Conservation (phyloP, 2,888 invertebrate species). For the Phyto melanocephala region DNA sequence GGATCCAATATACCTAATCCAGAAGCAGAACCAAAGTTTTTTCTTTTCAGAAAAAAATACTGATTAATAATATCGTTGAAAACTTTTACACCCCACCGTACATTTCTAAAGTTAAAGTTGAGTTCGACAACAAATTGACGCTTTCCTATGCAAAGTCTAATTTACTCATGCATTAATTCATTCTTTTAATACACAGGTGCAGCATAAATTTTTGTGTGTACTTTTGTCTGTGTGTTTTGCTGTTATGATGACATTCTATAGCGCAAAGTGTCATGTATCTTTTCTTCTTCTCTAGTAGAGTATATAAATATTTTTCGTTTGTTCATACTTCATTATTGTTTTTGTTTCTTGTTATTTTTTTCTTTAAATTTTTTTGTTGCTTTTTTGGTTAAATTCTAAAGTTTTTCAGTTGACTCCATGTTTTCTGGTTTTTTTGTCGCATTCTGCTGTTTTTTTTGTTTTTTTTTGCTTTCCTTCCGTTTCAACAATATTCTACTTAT, state of each 20-base stretch:
- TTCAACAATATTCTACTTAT: not conserved
- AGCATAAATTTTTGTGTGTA: not conserved
- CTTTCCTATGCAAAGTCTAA: no score
- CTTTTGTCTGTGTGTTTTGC: not conserved
- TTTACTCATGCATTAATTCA: not conserved
- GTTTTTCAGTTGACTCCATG: constrained; percentile 31
- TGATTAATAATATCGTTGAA: no score
- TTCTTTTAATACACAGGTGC: not conserved
- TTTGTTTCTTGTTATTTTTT: not conserved
- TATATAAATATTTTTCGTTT: constrained; percentile 46
- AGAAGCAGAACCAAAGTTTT: no score
- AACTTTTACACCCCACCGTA: no score
- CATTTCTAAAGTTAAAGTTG: no score
- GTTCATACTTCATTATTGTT: constrained; percentile 4
- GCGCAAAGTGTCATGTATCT: constrained; percentile 50
- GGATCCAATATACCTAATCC: no score
- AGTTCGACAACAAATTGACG: no score
- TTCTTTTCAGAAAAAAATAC: no score
- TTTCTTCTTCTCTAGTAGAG: constrained; percentile 16
- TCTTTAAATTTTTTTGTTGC: not conserved
- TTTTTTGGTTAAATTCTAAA: constrained; percentile 34
- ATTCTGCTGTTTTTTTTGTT: constrained; percentile 44
- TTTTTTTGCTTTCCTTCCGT: constrained; percentile 27
- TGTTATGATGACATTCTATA: constrained; percentile 51
- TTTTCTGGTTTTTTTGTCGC: constrained; percentile 51